Percentiles rank a stretch among this genome's conserved stretches.
These are phyloP conservation scores for Bathynomus jamesi DNA, from an alignment of 1,140 invertebrate species.

Conservation along the genomic window DNA sequence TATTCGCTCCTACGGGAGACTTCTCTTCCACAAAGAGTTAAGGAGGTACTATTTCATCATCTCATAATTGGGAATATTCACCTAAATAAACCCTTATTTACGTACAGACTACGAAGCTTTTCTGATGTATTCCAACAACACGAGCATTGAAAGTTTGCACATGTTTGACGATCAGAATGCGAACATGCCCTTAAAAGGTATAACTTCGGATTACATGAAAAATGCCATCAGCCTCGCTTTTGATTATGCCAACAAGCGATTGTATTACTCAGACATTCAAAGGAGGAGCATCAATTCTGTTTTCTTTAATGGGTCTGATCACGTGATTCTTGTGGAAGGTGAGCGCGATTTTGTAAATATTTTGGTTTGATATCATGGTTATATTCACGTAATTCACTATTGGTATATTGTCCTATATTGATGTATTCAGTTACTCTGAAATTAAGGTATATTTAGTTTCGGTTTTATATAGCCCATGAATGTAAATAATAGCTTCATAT, in stretches of 20 bases:
- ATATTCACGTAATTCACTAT: no score
- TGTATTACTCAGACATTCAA: conserved; percentile 85
- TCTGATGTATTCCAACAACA: conserved; percentile 63
- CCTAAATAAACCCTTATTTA: no score
- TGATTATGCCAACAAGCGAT: conserved; percentile 58
- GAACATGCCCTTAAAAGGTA: conserved; percentile 66
- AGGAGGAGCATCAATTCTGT: conserved; percentile 71
- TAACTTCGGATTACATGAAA: conserved; percentile 62
- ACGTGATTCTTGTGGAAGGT: conserved; percentile 60
- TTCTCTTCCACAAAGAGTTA: no score
- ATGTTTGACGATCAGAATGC: conserved; percentile 59
- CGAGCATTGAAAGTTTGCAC: conserved; percentile 66
- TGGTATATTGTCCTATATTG: no score
- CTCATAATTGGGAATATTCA: no score
- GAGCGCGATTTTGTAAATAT: conserved; percentile 40
- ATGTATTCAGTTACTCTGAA: no score
- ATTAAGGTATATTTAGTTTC: no score
- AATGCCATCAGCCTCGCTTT: conserved; percentile 77
- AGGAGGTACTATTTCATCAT: no score
- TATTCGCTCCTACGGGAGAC: no score
- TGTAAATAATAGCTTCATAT: no score
- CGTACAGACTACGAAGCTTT: conserved; percentile 61
- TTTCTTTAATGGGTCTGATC: conserved; percentile 68
- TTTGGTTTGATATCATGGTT: no score
- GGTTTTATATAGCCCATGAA: no score